Base-by-base conservation (phyloP, 2,113 vertebrate species). In the Panurus biarmicus region DNA sequence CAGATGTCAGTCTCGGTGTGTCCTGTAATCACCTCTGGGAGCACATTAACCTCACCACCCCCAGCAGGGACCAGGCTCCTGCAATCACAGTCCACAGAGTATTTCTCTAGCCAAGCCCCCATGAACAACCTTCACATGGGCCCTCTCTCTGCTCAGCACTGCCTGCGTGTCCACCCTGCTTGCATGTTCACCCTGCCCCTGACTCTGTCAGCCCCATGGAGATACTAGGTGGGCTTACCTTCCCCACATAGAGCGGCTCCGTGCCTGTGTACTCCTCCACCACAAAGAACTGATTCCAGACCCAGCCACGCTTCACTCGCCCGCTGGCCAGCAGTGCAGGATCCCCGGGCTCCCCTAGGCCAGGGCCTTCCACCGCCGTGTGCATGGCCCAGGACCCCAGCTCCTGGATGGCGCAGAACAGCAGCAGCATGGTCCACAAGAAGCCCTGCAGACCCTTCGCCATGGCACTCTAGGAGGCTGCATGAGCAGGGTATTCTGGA, bases 211-310 rank as follows among this genome's bases (percentile, higher is more conserved):
- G 36, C 38, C 69, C 72, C 76, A 6, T 0, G 3, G 23, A 74
- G 35, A 51, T 25, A 7, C 0, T 11, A 18, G 28, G 33, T 33
- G 14, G 60, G 91, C 94, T 98, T 99, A 99, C 99, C 99, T 99
- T 99, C 95, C 99, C 99, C 36, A 99, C 99, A 1, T 99, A 99
- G 42, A 99, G 98, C 0, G 99, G 99, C 90, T 99, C 99, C 1
- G 99, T 99, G 92, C 99, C 99, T 0, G 99, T 99, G 98, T 99
- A 99, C 97, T 99, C 99, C 95, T 99, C 99, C 97, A 99, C 99
- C 95, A 99, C 99, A 77, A 99, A 99, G 97, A 99, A 99, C 83
- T 99, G 99, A 95, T 99, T 99, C 99, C 99, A 99, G 87, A 99
- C 99, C 99, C 99, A 99, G 97, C 99, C 99, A n/a, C 99, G 98